phyloP scores from a whole-genome alignment of 2,888 invertebrate genomes.

The Cylindroiulus punctatus region DNA sequence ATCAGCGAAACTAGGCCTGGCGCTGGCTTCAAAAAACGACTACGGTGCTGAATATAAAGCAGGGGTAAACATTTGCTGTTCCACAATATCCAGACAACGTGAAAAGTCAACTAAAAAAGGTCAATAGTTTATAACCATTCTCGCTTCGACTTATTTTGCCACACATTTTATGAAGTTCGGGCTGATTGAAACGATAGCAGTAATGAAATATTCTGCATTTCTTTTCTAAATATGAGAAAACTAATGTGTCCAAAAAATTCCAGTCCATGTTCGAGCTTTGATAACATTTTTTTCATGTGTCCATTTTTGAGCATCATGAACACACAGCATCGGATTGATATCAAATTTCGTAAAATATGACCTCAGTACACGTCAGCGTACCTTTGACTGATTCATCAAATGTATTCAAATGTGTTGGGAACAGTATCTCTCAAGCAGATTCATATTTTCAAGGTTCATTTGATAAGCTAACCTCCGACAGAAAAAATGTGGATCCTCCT shows the following conservation, averaged over 20 bases:
- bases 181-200: no score
- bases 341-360: conserved; percentile 2
- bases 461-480: conserved; percentile 1
- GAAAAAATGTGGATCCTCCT: conserved; percentile 20
- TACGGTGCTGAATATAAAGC: conserved; percentile 13
- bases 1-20: not conserved
- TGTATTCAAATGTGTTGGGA: conserved; percentile 8
- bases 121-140: not conserved
- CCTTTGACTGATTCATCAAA: not conserved
- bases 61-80: conserved; percentile 5
- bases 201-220: no score
- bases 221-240: no score
- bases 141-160: no score
- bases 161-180: no score
- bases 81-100: not conserved
- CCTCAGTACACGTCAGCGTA: not conserved
- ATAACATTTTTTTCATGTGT: no score
- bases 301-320: no score
- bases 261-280: not conserved
- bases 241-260: not conserved
- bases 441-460: conserved; percentile 24
- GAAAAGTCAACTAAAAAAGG: not conserved
- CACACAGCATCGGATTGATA: not conserved
- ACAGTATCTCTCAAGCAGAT: not conserved
- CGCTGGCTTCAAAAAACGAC: not conserved